Base-by-base conservation (phyloP, 2,888 invertebrate species). In the Archips crataeganus region DNA sequence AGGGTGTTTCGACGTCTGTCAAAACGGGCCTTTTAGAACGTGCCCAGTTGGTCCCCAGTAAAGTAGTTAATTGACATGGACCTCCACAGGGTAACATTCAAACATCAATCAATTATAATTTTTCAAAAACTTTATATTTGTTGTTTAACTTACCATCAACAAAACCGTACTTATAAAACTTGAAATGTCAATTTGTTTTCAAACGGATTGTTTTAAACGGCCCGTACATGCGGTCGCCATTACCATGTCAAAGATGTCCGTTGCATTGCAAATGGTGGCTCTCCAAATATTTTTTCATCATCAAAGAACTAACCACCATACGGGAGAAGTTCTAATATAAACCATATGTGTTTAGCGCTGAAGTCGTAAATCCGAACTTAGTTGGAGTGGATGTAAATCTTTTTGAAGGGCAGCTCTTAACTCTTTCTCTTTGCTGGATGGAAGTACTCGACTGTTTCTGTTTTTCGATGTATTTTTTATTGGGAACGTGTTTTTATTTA, bases 261-360 rank as follows among this genome's bases (percentile, higher is more conserved):
- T 59, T 60, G 71, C 64, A 71, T 71, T 65, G 71, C 71, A 71
- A 71, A 71, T 60, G 47, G 62, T n/a, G n/a, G 13, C 54, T 47
- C 15, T 70, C 57, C 57, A 15, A 34, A 5, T 34, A 10, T 10
- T 2, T 2, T 11, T 8, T 3, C 1, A 23, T 42, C 2, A 2
- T 11, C 2, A 42, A 42, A 15, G 15, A 13, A 2, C 36, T 2
- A n/a, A 62, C 23, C 42, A 6, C 10, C 13, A 13, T 23, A 11
- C 5, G 4, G 9, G n/a, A 13, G 13, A 59, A 57, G 32, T 32
- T 11, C 23, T 32, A 54, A 15, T 54, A 8, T 32, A 11, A 32
- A 57, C 32, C 32, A 11, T 57, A 57, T 3, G 2, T 0, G 10
- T 10, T 11, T 11, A 32, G 3, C 10, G 0, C 8, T 60, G 6